A percentile compares a stretch with the other conserved stretches of the same genome.
Evolutionary conservation across 2,888 invertebrate species (phyloP).

Genomic region (Pimpla rufipes): DNA sequence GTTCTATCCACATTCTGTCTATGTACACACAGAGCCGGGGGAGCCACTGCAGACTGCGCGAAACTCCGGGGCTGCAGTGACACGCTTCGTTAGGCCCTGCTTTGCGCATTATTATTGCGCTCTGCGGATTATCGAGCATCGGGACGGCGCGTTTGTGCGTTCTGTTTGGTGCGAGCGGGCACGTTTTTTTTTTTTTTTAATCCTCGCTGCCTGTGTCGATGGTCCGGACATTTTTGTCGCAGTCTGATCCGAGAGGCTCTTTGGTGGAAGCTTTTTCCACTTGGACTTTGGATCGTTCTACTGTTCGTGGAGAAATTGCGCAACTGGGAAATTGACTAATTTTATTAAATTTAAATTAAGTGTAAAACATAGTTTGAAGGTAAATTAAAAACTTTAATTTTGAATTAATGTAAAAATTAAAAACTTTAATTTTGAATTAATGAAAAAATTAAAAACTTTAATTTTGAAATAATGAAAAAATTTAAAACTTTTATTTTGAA

Average conservation of each 20-base stretch:
- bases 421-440: too few relatives aligned
- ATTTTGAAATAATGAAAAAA: too few relatives aligned
- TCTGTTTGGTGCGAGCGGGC: background rate
- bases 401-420: too few relatives aligned
- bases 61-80: constrained; percentile 56
- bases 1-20: constrained; percentile 16
- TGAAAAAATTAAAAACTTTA: too few relatives aligned
- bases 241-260: background rate
- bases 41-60: constrained; percentile 30
- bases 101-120: constrained; percentile 46
- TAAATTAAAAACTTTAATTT: too few relatives aligned
- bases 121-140: constrained; percentile 42
- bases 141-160: constrained; percentile 14
- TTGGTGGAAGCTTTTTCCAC: background rate
- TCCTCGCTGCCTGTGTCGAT: background rate
- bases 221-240: background rate
- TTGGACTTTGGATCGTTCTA: background rate
- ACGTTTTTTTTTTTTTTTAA: too few relatives aligned
- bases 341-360: too few relatives aligned
- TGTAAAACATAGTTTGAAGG: too few relatives aligned
- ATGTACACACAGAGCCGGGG: constrained; percentile 12
- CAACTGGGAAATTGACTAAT: too few relatives aligned
- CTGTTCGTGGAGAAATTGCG: constrained; percentile 1
- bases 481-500: too few relatives aligned
- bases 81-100: constrained; percentile 75